Evolutionary conservation across 2,797 vertebrate species (phyloP).

Genomic region (Diceros bicornis): DNA sequence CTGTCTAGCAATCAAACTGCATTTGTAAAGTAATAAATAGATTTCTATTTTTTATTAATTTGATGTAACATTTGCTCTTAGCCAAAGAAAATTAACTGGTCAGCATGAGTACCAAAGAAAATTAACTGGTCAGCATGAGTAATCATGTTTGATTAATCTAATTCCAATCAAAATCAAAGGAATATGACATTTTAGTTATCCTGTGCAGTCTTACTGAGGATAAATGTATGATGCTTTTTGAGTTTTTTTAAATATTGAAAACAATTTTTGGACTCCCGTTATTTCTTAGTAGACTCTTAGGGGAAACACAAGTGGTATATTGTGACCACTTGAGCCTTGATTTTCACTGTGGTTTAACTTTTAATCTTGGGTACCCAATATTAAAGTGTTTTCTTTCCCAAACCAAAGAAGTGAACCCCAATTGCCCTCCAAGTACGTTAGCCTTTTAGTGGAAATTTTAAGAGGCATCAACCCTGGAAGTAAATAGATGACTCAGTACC

Average conservation of each 20-base stretch:
- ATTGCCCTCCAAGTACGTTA: not conserved
- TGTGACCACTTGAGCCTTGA: not conserved
- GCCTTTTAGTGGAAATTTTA: not conserved
- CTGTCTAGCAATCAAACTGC: not conserved
- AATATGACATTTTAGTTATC: conserved; percentile 9
- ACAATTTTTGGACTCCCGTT: not conserved
- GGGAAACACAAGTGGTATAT: not conserved
- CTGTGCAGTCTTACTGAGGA: not conserved
- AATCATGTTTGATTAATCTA: conserved; percentile 38
- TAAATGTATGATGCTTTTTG: not conserved
- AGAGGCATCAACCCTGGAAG: not conserved
- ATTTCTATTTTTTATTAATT: conserved; percentile 40
- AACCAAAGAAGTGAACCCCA: not conserved
- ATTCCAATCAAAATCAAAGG: conserved; percentile 31
- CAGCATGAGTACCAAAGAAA: not conserved
- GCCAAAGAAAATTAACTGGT: not conserved
- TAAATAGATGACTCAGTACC: not conserved
- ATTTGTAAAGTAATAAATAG: conserved; percentile 19
- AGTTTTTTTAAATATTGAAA: not conserved
- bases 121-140: not conserved
- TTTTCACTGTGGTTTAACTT: not conserved
- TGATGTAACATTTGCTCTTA: not conserved
- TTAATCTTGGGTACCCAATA: not conserved
- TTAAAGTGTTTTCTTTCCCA: not conserved
- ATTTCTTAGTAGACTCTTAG: not conserved